Percentiles rank a stretch among this genome's conserved stretches.
phyloP scores from a whole-genome alignment of 2,113 vertebrate genomes.

The Corythoichthys intestinalis region DNA sequence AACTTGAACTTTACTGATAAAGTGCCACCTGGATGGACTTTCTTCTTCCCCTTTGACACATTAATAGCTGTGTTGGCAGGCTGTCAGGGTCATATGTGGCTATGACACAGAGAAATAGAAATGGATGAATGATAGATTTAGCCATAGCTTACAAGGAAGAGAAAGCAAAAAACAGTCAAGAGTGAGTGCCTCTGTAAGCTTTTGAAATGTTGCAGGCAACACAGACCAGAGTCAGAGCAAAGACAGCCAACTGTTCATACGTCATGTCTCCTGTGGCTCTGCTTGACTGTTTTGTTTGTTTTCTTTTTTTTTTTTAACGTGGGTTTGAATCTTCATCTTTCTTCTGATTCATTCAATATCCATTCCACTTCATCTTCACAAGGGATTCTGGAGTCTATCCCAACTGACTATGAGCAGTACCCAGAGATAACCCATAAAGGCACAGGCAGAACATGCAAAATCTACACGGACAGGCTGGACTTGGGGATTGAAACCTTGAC shows the following conservation, averaged over 20 bases:
- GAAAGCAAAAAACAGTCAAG: not conserved
- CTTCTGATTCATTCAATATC: no score
- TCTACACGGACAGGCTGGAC: no score
- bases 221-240: not conserved
- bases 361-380: no score
- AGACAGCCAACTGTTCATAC: not conserved
- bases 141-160: not conserved
- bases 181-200: not conserved
- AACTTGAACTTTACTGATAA: not conserved
- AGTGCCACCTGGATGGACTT: not conserved
- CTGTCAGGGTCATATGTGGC: not conserved
- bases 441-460: no score
- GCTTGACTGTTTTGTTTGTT: slow-evolving; percentile 4
- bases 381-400: no score
- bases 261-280: not conserved
- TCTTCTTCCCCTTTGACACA: not conserved
- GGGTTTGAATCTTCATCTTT: no score
- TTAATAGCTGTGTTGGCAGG: not conserved
- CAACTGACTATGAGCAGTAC: no score
- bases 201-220: slow-evolving; percentile 13
- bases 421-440: no score
- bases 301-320: no score
- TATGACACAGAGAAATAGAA: not conserved
- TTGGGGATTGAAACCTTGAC: no score
- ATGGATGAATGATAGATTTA: not conserved